phyloP scores from a whole-genome alignment of 2,888 invertebrate genomes.

The Mamestra brassicae region DNA sequence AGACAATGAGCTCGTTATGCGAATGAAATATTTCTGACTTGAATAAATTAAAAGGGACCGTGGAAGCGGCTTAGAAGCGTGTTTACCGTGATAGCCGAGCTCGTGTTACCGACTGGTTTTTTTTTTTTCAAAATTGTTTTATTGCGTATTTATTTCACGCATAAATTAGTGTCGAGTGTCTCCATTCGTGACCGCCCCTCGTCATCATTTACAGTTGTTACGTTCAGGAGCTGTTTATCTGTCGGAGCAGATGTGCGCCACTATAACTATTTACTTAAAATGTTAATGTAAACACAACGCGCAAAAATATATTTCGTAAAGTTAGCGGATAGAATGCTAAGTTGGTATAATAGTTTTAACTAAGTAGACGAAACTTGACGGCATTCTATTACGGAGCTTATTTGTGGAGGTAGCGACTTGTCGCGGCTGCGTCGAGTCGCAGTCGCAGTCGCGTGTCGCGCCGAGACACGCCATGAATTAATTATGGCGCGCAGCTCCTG shows the following conservation, averaged over 20 bases:
- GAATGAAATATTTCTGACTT: conserved; percentile 79
- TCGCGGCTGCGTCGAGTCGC: conserved; percentile 51
- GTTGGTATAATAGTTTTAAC: conserved; percentile 55
- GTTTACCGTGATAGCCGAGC: conserved; percentile 53
- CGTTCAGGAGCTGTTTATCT: conserved; percentile 51
- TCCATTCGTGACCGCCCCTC: conserved; percentile 37
- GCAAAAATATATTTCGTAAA: conserved; percentile 44
- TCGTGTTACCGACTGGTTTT: conserved; percentile 30
- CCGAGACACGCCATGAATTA: conserved; percentile 76
- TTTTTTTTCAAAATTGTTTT: conserved; percentile 58
- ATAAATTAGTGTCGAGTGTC: conserved; percentile 33
- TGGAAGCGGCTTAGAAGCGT: conserved; percentile 56
- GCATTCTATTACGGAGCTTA: conserved; percentile 53
- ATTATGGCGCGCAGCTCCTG: conserved; percentile 73
- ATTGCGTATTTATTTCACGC: conserved; percentile 47
- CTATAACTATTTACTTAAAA: conserved; percentile 44
- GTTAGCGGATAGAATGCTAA: conserved; percentile 43
- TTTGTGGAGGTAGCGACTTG: conserved; percentile 44
- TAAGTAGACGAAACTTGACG: conserved; percentile 48
- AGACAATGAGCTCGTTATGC: conserved; percentile 80
- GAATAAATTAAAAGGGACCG: conserved; percentile 76
- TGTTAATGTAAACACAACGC: conserved; percentile 32
- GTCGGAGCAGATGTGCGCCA: conserved; percentile 38
- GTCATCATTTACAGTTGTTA: conserved; percentile 50
- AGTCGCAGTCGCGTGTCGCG: conserved; percentile 58